Evolutionary conservation across 2,113 vertebrate species (phyloP).

Genomic region (Semnornis frantzii): DNA sequence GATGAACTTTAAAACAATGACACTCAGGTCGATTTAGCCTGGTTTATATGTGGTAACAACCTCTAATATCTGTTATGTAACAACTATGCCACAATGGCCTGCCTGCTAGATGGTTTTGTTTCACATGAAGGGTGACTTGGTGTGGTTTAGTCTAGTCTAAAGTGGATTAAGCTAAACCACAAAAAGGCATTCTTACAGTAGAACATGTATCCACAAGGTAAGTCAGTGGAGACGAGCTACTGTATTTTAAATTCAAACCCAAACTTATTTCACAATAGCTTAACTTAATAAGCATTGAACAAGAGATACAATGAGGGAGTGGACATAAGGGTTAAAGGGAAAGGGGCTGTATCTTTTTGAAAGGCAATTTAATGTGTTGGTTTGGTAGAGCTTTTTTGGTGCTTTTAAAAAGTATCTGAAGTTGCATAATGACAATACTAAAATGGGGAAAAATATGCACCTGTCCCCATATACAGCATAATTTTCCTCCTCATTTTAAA

Average conservation of each 20-base stretch:
- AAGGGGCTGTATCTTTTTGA: neutral
- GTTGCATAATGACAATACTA: neutral
- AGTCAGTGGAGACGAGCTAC: neutral
- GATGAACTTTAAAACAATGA: neutral
- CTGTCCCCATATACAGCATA: neutral
- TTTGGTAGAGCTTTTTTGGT: neutral
- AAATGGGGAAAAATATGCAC: neutral
- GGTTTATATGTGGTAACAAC: neutral
- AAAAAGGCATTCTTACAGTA: neutral
- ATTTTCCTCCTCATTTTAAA: neutral
- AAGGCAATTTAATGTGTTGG: neutral
- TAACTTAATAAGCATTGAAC: neutral
- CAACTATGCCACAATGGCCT: neutral
- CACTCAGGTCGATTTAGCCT: neutral
- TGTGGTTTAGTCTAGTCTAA: neutral
- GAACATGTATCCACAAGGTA: neutral
- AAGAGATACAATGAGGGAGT: neutral
- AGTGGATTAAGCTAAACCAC: neutral
- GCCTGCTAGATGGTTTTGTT: neutral
- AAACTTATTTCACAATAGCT: neutral
- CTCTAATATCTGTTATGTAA: neutral
- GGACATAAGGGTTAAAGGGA: neutral
- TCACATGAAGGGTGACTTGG: neutral
- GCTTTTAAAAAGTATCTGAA: neutral
- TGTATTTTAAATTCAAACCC: neutral